Evolutionary conservation across 2,113 vertebrate genomes (phyloP).

Genomic region (Ameiurus melas): DNA sequence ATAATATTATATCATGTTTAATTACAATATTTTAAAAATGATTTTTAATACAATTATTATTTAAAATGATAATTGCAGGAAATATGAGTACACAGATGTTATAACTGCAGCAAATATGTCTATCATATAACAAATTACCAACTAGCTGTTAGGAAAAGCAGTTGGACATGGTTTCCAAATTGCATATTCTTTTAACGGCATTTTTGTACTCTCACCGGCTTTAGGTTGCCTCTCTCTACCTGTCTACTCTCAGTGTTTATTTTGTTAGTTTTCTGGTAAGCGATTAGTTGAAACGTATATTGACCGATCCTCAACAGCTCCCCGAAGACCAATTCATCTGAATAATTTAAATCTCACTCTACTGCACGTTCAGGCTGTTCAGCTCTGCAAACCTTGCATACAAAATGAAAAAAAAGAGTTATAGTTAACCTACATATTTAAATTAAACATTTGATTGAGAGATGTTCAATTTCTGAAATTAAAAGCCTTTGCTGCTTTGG

Average conservation of each 20-base stretch:
- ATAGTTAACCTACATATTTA: not conserved
- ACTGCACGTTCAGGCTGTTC: constrained; percentile 12
- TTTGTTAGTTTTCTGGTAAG: constrained; percentile 9
- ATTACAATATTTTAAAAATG: not conserved
- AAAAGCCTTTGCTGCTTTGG: not conserved
- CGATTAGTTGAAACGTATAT: constrained; percentile 49
- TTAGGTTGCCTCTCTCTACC: not conserved
- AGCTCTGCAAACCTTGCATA: not conserved
- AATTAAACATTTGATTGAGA: not conserved
- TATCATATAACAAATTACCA: not conserved
- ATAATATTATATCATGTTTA: not conserved
- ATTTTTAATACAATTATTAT: not conserved
- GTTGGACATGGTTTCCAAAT: not conserved
- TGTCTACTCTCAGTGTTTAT: not conserved
- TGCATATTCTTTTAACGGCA: not conserved
- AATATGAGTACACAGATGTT: not conserved
- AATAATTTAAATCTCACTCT: constrained; percentile 42
- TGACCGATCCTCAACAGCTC: constrained; percentile 51
- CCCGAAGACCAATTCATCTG: constrained; percentile 47
- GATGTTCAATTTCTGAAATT: not conserved
- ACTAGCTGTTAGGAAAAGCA: not conserved
- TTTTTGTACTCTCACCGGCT: not conserved
- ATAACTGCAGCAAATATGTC: not conserved
- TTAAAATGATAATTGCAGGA: not conserved
- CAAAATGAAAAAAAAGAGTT: not conserved